A percentile compares a stretch with the other conserved stretches of the same genome.
These are phyloP conservation scores for Turnix velox DNA, from an alignment of 2,113 vertebrate genomes.

Conservation along the genomic window DNA sequence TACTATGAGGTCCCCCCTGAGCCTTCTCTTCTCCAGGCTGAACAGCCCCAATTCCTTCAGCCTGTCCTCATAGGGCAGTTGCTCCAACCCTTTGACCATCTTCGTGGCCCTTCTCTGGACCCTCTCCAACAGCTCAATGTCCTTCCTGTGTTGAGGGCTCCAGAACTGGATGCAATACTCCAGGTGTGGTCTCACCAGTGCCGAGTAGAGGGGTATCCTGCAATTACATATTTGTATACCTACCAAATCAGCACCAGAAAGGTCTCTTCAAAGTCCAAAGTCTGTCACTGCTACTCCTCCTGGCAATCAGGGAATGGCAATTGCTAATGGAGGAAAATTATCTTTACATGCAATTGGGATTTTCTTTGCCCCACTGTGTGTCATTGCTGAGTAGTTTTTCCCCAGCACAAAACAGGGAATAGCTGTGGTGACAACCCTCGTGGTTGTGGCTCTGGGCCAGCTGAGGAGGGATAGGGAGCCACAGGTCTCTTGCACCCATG, in stretches of 20 bases:
- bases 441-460: neutral
- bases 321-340: neutral
- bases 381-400: constrained; percentile 23
- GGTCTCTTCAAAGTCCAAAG: neutral
- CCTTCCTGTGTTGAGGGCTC: too few relatives aligned
- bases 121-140: too few relatives aligned
- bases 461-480: neutral
- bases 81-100: too few relatives aligned
- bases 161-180: too few relatives aligned
- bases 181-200: too few relatives aligned
- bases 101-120: too few relatives aligned
- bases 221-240: neutral
- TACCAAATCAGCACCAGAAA: neutral
- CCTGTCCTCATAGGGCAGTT: too few relatives aligned
- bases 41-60: too few relatives aligned
- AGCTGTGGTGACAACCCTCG: neutral
- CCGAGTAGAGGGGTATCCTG: too few relatives aligned
- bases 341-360: constrained; percentile 9
- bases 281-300: neutral
- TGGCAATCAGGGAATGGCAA: neutral
- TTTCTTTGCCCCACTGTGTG: neutral
- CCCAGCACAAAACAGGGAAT: neutral
- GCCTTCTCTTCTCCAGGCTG: too few relatives aligned
- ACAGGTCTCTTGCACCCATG: neutral
- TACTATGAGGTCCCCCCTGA: too few relatives aligned